Conservation (phyloP, 2,888 invertebrate genomes). For the Lymantria monacha region DNA sequence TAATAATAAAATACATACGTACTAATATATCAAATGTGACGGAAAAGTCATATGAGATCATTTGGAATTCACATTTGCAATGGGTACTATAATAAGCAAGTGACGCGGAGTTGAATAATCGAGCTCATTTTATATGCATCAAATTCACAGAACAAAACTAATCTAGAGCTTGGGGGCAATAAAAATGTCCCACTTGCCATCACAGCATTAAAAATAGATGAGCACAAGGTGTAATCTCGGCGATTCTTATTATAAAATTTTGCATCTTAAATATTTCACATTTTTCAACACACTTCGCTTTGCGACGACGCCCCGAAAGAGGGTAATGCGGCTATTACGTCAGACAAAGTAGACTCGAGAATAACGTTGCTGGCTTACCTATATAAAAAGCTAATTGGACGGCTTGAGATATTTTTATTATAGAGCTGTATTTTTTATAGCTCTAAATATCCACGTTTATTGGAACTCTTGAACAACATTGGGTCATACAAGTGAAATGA, state of each 20-base stretch:
- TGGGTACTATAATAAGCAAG: slow-evolving; percentile 54
- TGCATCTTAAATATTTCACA: slow-evolving; percentile 73
- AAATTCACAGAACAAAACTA: slow-evolving; percentile 81
- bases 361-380: slow-evolving; percentile 36
- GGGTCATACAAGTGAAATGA: too few species aligned
- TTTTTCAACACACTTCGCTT: slow-evolving; percentile 66
- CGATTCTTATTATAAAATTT: slow-evolving; percentile 77
- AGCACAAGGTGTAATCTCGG: slow-evolving; percentile 77
- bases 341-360: slow-evolving; percentile 53
- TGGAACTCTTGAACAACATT: too few species aligned
- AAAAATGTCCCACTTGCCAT: slow-evolving; percentile 76
- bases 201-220: slow-evolving; percentile 75
- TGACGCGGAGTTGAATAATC: slow-evolving; percentile 71
- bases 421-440: slow-evolving; percentile 5
- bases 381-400: slow-evolving; percentile 42
- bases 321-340: slow-evolving; percentile 60
- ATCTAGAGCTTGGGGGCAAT: slow-evolving; percentile 75
- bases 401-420: slow-evolving; percentile 36
- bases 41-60: slow-evolving; percentile 47
- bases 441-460: too few species aligned
- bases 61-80: slow-evolving; percentile 64
- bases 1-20: not conserved
- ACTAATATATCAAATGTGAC: not conserved
- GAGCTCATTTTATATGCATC: slow-evolving; percentile 80
- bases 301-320: slow-evolving; percentile 46